Evolutionary conservation across 2,113 vertebrate genomes (phyloP).

Genomic region (Brienomyrus brachyistius): DNA sequence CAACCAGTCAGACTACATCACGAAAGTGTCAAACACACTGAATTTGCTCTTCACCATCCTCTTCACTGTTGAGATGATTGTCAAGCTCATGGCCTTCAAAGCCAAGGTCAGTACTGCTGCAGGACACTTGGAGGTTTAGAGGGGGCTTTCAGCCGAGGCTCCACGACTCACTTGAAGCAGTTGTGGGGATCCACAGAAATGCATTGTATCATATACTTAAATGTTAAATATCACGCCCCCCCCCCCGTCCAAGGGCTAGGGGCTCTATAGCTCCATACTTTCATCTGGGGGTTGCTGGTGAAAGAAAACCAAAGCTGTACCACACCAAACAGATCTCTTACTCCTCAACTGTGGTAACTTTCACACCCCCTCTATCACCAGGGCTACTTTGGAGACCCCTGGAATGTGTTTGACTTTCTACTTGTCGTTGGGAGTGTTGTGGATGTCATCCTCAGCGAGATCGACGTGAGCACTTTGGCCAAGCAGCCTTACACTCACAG

Average conservation of each 20-base stretch:
- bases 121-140: not conserved
- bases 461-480: conserved; percentile 73
- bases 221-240: not conserved
- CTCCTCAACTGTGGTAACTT: not conserved
- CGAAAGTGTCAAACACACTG: conserved; percentile 80
- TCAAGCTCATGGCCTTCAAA: conserved; percentile 96
- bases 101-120: conserved; percentile 63
- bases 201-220: not conserved
- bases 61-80: conserved; percentile 91
- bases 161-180: not conserved
- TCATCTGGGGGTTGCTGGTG: not conserved
- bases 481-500: not conserved
- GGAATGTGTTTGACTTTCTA: conserved; percentile 98
- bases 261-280: not conserved
- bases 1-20: conserved; percentile 84
- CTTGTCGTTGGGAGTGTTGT: conserved; percentile 94
- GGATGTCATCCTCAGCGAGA: conserved; percentile 93
- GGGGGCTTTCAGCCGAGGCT: not conserved
- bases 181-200: not conserved
- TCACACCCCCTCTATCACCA: conserved; percentile 37
- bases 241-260: not conserved
- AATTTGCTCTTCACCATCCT: conserved; percentile 92
- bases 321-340: not conserved
- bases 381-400: conserved; percentile 98
- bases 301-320: not conserved